Conservation (phyloP, 2,797 vertebrate species). For the Takifugu rubripes region DNA sequence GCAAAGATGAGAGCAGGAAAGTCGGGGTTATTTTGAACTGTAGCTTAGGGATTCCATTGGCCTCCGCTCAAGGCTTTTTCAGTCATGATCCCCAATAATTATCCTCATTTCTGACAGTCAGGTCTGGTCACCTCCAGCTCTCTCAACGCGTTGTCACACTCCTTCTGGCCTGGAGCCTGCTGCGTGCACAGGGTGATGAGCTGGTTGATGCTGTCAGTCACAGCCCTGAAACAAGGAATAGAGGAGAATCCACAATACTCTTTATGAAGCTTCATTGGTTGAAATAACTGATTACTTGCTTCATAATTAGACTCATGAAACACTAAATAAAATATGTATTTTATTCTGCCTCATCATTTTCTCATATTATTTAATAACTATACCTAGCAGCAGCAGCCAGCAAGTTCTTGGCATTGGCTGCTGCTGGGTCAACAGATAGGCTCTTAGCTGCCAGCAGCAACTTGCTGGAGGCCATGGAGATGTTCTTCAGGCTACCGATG, state of each 20-base stretch:
- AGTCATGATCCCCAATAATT: too few relatives aligned
- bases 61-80: neutral
- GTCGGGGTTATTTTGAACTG: neutral
- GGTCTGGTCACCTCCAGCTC: slow-evolving; percentile 87
- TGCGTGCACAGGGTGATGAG: slow-evolving; percentile 97
- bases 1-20: neutral
- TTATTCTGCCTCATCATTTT: too few relatives aligned
- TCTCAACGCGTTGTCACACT: slow-evolving; percentile 95
- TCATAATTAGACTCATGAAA: too few relatives aligned
- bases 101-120: too few relatives aligned
- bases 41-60: too few relatives aligned
- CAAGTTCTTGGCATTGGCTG: slow-evolving; percentile 96
- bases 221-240: slow-evolving; percentile 78
- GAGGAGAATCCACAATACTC: neutral
- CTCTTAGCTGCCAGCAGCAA: slow-evolving; percentile 95
- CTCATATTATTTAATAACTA: neutral
- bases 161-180: slow-evolving; percentile 98
- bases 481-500: slow-evolving; percentile 97
- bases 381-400: slow-evolving; percentile 96
- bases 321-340: too few relatives aligned
- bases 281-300: too few relatives aligned
- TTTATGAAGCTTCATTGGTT: too few relatives aligned
- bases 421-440: slow-evolving; percentile 94
- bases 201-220: slow-evolving; percentile 98
- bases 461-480: slow-evolving; percentile 99